Conservation (phyloP, 2,888 invertebrate species). For the Lacanobia wlatinum region DNA sequence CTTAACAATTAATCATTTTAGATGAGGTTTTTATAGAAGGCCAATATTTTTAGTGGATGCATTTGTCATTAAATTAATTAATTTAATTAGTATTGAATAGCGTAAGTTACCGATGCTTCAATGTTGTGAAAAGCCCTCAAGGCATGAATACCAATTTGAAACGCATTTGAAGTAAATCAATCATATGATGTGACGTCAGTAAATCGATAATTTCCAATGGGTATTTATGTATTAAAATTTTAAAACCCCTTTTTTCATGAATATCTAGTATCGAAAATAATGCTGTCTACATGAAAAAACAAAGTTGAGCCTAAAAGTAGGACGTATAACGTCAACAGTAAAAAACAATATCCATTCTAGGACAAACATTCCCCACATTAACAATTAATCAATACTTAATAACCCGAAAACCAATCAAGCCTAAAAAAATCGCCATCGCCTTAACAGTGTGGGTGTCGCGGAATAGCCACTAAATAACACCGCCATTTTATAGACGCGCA, state of each 20-base stretch:
- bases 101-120: neutral
- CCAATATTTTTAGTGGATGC: neutral
- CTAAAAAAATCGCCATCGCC: slow-evolving; percentile 48
- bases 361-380: slow-evolving; percentile 16
- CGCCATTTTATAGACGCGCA: slow-evolving; percentile 58
- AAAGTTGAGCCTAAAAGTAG: neutral
- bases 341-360: slow-evolving; percentile 16
- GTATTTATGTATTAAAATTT: neutral
- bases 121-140: slow-evolving; percentile 21
- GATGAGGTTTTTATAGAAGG: slow-evolving; percentile 5
- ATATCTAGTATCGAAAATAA: neutral
- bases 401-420: slow-evolving; percentile 35
- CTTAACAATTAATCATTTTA: slow-evolving; percentile 26
- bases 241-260: neutral
- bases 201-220: neutral
- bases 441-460: slow-evolving; percentile 72
- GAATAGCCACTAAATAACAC: slow-evolving; percentile 67
- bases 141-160: slow-evolving; percentile 26
- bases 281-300: neutral
- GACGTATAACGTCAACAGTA: neutral
- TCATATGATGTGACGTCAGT: too few species aligned
- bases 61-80: slow-evolving; percentile 39
- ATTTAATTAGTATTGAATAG: neutral
- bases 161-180: neutral
- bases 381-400: slow-evolving; percentile 45